Percentiles rank a stretch among this genome's conserved stretches.
Evolutionary conservation across 1,140 invertebrate genomes (phyloP).

Genomic region (Probaryconus sp.): DNA sequence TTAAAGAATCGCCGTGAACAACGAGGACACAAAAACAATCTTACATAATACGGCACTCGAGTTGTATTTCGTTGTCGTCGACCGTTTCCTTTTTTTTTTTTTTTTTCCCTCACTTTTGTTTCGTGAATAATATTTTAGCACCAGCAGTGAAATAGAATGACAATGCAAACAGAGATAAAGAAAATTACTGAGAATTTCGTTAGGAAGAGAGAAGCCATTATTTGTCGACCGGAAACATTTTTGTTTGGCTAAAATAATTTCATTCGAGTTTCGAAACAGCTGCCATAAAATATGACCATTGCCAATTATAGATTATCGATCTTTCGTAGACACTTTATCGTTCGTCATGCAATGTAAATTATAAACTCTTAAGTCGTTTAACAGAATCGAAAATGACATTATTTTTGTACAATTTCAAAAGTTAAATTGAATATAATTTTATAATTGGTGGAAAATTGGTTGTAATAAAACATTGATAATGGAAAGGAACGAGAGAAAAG

Average conservation of each 20-base stretch:
- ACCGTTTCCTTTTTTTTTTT: conserved; percentile 9
- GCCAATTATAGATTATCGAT: conserved; percentile 42
- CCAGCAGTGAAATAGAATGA: conserved; percentile 42
- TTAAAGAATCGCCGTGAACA: conserved; percentile 25
- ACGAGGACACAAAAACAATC: conserved; percentile 6
- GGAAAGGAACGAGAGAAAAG: background rate
- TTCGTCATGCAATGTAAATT: too few species aligned
- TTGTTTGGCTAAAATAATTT: conserved; percentile 38
- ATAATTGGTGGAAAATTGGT: background rate
- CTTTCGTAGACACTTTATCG: conserved; percentile 4
- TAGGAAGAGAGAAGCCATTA: conserved; percentile 37
- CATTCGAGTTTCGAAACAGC: conserved; percentile 30
- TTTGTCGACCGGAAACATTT: conserved; percentile 39
- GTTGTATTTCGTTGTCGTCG: conserved; percentile 13
- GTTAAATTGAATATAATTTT: too few species aligned
- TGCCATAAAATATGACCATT: conserved; percentile 30
- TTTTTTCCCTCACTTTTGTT: conserved; percentile 26
- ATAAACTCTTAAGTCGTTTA: too few species aligned
- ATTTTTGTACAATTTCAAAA: too few species aligned
- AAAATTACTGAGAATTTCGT: conserved; percentile 47
- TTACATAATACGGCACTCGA: conserved; percentile 31
- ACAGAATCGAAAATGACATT: too few species aligned
- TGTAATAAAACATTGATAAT: background rate
- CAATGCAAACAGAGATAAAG: conserved; percentile 31
- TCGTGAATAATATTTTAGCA: conserved; percentile 46